phyloP scores from a whole-genome alignment of 2,888 invertebrate genomes.

The Apotomis turbidana region DNA sequence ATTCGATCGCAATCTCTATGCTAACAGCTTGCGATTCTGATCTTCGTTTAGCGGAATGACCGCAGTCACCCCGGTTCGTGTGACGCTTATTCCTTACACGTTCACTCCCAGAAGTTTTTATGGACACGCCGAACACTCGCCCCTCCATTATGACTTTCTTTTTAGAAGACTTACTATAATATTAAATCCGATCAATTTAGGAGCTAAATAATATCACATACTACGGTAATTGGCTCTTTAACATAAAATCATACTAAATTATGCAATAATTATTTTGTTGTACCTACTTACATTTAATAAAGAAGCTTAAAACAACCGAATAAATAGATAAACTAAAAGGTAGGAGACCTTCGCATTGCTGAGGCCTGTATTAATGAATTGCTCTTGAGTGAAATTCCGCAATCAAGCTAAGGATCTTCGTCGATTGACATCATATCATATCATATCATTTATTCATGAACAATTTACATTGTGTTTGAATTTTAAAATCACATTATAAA shows the following conservation, averaged over 20 bases:
- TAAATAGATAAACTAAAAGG: background rate
- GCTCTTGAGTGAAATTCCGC: too few relatives aligned
- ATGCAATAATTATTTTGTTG: too few relatives aligned
- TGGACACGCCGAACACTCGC: conserved; percentile 70
- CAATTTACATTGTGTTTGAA: too few relatives aligned
- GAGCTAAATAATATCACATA: background rate
- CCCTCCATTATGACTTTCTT: conserved; percentile 70
- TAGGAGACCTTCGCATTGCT: too few relatives aligned
- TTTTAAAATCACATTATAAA: too few relatives aligned
- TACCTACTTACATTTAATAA: too few relatives aligned
- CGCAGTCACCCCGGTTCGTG: conserved; percentile 78
- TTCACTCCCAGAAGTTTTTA: conserved; percentile 80
- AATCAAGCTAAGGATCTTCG: too few relatives aligned
- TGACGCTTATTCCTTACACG: conserved; percentile 82
- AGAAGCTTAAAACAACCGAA: background rate
- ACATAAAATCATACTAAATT: background rate
- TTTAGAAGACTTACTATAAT: conserved; percentile 59
- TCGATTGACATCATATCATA: too few relatives aligned
- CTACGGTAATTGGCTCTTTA: background rate
- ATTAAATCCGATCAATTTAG: conserved; percentile 26
- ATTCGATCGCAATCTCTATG: conserved; percentile 84
- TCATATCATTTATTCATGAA: too few relatives aligned
- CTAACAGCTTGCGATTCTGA: conserved; percentile 84
- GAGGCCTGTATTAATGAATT: too few relatives aligned
- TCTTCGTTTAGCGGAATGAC: conserved; percentile 84